Percentiles rank a stretch among this genome's conserved stretches.
These are phyloP conservation scores for Eudasyphora cyanicolor DNA, from an alignment of 2,888 invertebrate species.

Conservation along the genomic window DNA sequence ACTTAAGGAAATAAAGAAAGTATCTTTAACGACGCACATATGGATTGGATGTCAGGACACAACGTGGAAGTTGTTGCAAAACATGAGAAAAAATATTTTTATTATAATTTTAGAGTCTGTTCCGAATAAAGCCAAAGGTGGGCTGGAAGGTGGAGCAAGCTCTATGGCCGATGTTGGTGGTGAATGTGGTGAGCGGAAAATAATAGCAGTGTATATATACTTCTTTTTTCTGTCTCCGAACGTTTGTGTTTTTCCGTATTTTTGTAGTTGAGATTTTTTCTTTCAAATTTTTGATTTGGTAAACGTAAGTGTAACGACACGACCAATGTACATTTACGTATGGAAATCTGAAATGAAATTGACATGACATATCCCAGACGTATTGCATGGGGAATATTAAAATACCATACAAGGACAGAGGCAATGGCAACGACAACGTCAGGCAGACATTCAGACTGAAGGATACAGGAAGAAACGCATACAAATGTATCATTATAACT, in stretches of 20 bases:
- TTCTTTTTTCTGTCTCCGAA: constrained; percentile 13
- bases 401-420: constrained; percentile 39
- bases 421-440: background rate
- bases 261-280: constrained; percentile 40
- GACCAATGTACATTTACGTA: constrained; percentile 62
- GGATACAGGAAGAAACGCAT: constrained; percentile 48
- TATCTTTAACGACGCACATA: constrained; percentile 40
- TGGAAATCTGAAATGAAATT: constrained; percentile 70
- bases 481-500: constrained; percentile 1
- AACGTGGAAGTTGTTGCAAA: constrained; percentile 39
- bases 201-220: background rate
- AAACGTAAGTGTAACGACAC: constrained; percentile 57
- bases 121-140: background rate
- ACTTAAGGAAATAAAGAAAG: constrained; percentile 5
- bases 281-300: constrained; percentile 40
- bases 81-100: constrained; percentile 51
- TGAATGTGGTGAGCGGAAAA: background rate
- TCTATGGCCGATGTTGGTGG: background rate
- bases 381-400: constrained; percentile 68
- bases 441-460: background rate
- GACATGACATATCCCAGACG: constrained; percentile 69
- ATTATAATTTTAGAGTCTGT: constrained; percentile 49
- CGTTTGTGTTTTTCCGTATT: background rate
- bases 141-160: background rate
- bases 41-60: constrained; percentile 41